Evolutionary conservation across 2,113 vertebrate genomes (phyloP), one percentile per base, ranked within the genome.

Genomic region (Mastomys coucha): DNA sequence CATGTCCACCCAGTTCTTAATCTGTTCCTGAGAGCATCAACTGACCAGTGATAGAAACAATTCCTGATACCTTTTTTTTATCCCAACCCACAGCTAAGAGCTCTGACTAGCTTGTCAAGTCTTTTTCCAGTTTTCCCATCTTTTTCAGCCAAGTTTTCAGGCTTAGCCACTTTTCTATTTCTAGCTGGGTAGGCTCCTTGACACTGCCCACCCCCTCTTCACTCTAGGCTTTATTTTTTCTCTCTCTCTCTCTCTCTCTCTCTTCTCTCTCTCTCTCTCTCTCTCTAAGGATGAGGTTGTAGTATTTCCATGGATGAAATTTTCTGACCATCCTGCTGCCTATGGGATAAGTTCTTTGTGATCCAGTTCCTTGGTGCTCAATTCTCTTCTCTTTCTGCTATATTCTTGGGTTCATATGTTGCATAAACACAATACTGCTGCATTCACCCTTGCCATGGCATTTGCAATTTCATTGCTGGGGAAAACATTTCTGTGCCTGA

Each of bases 221-320:
- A 91, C 81, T 82, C 94, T 89, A 94, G n/a, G 26, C 70, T 89
- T 91, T 20, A 91, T 28, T 19, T 39, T 67, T 24, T 56, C 12
- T 56, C 53, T 56, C 9, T 56, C 53, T 56, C 9, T 56, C 53
- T 56, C 53, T 56, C 9, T 56, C 53, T 53, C 53, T 53, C 7
- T 53, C 53, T 53, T 2, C n/a, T 53, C 53, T 56, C 53, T 56
- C 12, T 56, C 56, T 58, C 14, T 22, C 58, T 8, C 20, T 22
- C 58, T 7, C 58, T 22, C 58, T 60, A 17, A 19, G 4, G 58
- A 58, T 95, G 4, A 76, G 63, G 90, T 90, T 82, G 67, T 0
- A 88, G 73, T 82, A 94, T 87, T 96, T 89, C 11, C 31, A 58
- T 95, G 42, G 80, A 93, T 94, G 70, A 91, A 91, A 82, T 86